Percentiles rank a stretch among this genome's conserved stretches.
Conservation (phyloP, 2,888 invertebrate species). For the Hermodice carunculata region DNA sequence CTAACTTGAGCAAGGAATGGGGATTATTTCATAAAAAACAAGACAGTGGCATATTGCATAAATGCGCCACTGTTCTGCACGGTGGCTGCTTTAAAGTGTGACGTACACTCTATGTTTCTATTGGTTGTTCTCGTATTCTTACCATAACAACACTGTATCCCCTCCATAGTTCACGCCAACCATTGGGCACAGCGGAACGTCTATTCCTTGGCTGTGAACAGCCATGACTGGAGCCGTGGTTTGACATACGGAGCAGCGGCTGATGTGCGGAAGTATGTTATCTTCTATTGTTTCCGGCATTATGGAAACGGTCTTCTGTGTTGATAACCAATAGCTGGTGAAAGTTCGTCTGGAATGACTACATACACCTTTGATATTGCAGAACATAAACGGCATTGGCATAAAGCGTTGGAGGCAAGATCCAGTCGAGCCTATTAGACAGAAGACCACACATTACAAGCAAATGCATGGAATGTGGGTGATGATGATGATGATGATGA, state of each 20-base stretch:
- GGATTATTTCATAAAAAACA: too few relatives aligned
- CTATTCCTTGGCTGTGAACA: conserved; percentile 92
- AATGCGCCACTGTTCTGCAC: too few relatives aligned
- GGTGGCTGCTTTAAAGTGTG: too few relatives aligned
- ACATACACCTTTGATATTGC: conserved; percentile 94
- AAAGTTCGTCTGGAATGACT: conserved; percentile 97
- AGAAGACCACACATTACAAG: too few relatives aligned
- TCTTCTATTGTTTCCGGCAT: conserved; percentile 83
- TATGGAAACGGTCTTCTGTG: conserved; percentile 91
- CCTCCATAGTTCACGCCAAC: conserved; percentile 94
- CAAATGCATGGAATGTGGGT: too few relatives aligned
- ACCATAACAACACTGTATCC: conserved; percentile 99
- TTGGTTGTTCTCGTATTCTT: too few relatives aligned
- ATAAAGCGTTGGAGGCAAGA: conserved; percentile 95
- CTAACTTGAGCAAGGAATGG: too few relatives aligned
- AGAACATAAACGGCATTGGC: conserved; percentile 97
- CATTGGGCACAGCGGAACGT: conserved; percentile 89
- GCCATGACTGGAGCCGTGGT: conserved; percentile 95
- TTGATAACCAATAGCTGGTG: conserved; percentile 96
- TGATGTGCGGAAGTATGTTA: conserved; percentile 79
- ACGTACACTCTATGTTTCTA: too few relatives aligned
- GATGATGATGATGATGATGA: too few relatives aligned
- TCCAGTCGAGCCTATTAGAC: conserved; percentile 89
- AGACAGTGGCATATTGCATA: too few relatives aligned
- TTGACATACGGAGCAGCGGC: conserved; percentile 94